Conservation (phyloP, 2,888 invertebrate genomes). For the Sussaba pulchella region DNA sequence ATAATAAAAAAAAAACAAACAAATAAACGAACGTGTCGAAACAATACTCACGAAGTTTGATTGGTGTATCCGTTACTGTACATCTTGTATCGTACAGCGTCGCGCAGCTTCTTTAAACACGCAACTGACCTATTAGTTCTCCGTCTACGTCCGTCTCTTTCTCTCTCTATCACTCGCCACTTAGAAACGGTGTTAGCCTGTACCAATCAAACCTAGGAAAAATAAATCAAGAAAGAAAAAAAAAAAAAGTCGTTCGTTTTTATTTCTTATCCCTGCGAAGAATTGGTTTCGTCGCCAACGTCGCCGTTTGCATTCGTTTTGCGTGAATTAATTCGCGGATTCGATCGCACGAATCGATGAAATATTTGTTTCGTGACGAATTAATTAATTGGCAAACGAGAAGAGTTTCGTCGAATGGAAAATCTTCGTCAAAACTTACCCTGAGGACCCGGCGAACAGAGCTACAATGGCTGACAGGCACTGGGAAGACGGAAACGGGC, state of each 20-base stretch:
- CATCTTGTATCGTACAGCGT: conserved; percentile 73
- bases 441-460: conserved; percentile 81
- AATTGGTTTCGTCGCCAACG: neutral
- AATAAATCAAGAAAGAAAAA: conserved; percentile 50
- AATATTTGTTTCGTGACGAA: too few relatives aligned
- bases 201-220: conserved; percentile 79
- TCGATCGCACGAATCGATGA: too few relatives aligned
- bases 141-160: conserved; percentile 30
- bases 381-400: too few relatives aligned
- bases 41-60: conserved; percentile 80
- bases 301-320: too few relatives aligned
- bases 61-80: conserved; percentile 81
- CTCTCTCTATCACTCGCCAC: conserved; percentile 49
- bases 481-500: conserved; percentile 82
- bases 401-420: conserved; percentile 19
- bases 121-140: conserved; percentile 62
- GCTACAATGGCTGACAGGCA: conserved; percentile 82
- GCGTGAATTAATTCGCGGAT: too few relatives aligned
- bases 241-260: conserved; percentile 28
- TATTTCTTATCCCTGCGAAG: neutral
- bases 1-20: too few relatives aligned
- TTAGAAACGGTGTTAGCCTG: conserved; percentile 73
- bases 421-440: conserved; percentile 70
- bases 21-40: neutral
- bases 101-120: conserved; percentile 53